These are phyloP conservation scores for Actinopyga echinites DNA, from an alignment of 53 echinoderm and acorn worm genomes.

Conservation along the genomic window DNA sequence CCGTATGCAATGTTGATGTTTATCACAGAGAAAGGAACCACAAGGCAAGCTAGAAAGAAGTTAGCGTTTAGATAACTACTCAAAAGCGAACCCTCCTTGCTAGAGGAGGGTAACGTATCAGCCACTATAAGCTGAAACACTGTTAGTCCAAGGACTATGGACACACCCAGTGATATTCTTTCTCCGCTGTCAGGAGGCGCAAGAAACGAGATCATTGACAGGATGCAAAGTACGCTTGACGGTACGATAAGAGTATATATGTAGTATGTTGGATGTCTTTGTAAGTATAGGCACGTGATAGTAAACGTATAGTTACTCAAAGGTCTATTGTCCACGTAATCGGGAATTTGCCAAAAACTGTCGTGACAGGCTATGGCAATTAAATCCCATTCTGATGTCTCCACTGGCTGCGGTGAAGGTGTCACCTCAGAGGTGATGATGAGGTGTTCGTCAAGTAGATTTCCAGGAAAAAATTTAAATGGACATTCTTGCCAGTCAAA, in stretches of 20 bases:
- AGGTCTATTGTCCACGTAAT: too few relatives aligned
- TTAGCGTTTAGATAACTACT: not conserved
- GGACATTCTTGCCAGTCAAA: too few relatives aligned
- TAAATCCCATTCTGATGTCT: too few relatives aligned
- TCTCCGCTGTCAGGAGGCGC: conserved; percentile 1
- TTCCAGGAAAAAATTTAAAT: too few relatives aligned
- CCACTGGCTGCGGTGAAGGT: too few relatives aligned
- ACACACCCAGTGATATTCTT: conserved; percentile 3
- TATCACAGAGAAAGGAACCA: not conserved
- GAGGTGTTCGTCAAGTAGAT: too few relatives aligned
- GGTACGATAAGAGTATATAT: not conserved
- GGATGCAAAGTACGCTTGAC: not conserved
- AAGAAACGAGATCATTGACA: not conserved
- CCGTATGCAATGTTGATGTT: not conserved
- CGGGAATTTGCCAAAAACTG: too few relatives aligned
- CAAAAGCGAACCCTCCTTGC: not conserved
- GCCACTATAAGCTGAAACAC: not conserved
- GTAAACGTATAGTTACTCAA: too few relatives aligned
- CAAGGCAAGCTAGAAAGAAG: not conserved
- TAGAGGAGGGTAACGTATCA: not conserved
- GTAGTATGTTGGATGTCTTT: too few relatives aligned
- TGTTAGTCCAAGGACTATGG: not conserved
- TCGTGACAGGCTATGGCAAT: too few relatives aligned
- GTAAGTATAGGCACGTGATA: too few relatives aligned
- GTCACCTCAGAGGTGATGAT: too few relatives aligned